phyloP scores from a whole-genome alignment of 2,113 vertebrate genomes.

The Dicerorhinus sumatrensis region DNA sequence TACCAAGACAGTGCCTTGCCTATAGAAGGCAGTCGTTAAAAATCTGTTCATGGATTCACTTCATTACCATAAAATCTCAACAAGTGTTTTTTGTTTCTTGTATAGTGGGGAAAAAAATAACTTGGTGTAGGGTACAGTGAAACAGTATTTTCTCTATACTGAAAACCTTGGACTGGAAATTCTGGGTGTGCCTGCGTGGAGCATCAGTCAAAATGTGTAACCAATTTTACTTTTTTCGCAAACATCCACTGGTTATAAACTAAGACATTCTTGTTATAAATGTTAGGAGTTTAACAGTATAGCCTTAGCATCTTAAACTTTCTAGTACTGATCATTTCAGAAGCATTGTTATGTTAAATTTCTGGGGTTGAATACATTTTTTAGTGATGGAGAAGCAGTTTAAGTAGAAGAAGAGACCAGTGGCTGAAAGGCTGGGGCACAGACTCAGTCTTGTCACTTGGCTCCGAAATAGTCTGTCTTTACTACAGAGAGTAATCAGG shows the following conservation, averaged over 20 bases:
- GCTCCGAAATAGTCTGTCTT: neutral
- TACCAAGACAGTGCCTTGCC: neutral
- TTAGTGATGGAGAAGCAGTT: neutral
- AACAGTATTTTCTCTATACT: conserved; percentile 76
- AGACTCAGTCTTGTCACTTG: neutral
- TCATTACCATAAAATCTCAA: conserved; percentile 50
- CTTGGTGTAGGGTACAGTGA: neutral
- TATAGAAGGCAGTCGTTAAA: neutral
- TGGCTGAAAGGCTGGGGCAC: neutral
- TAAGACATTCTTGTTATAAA: neutral
- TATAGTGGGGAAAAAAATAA: neutral
- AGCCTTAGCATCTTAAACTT: neutral
- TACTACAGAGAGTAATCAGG: neutral
- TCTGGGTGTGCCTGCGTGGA: conserved; percentile 41
- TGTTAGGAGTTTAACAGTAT: neutral
- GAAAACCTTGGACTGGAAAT: conserved; percentile 68
- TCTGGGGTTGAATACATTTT: neutral
- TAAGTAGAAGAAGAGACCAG: neutral
- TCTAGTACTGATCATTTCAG: conserved; percentile 1
- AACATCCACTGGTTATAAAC: neutral
- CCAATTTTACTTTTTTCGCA: conserved; percentile 31
- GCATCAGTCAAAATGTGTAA: conserved; percentile 17
- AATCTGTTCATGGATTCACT: conserved; percentile 12
- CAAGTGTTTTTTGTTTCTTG: conserved; percentile 54
- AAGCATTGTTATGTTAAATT: neutral